Conservation (phyloP, 1,140 invertebrate species). For the Halictus rubicundus region DNA sequence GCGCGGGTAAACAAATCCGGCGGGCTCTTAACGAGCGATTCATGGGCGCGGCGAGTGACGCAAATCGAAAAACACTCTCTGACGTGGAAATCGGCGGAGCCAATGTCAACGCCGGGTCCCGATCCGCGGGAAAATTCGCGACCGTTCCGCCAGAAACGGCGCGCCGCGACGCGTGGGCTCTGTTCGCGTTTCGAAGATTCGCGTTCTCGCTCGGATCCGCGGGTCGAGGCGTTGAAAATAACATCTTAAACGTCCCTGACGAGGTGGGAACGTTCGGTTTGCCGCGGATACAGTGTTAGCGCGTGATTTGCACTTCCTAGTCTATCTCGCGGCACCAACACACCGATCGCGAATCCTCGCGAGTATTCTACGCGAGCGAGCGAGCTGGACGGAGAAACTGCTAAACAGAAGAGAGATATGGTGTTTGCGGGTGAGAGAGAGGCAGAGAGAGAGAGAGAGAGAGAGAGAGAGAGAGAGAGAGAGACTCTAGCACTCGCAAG, state of each 20-base stretch:
- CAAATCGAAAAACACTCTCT: too few species aligned
- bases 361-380: neutral
- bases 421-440: too few species aligned
- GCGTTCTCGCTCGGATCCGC: too few species aligned
- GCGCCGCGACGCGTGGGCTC: too few species aligned
- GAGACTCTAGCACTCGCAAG: slow-evolving; percentile 30
- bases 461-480: neutral
- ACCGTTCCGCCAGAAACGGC: too few species aligned
- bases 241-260: slow-evolving; percentile 76
- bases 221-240: slow-evolving; percentile 72
- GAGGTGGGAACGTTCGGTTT: slow-evolving; percentile 74
- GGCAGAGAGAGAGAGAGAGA: neutral
- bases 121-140: too few species aligned
- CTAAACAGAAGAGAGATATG: neutral
- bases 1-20: too few species aligned
- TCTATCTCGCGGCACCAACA: slow-evolving; percentile 55
- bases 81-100: too few species aligned
- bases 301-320: slow-evolving; percentile 75
- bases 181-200: too few species aligned
- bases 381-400: neutral
- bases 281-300: slow-evolving; percentile 45
- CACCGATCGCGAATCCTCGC: neutral
- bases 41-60: too few species aligned
- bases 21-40: too few species aligned
- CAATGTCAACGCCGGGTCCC: too few species aligned